A percentile compares a stretch with the other conserved stretches of the same genome.
Conservation (phyloP, 2,797 vertebrate genomes). For the Smutsia gigantea region DNA sequence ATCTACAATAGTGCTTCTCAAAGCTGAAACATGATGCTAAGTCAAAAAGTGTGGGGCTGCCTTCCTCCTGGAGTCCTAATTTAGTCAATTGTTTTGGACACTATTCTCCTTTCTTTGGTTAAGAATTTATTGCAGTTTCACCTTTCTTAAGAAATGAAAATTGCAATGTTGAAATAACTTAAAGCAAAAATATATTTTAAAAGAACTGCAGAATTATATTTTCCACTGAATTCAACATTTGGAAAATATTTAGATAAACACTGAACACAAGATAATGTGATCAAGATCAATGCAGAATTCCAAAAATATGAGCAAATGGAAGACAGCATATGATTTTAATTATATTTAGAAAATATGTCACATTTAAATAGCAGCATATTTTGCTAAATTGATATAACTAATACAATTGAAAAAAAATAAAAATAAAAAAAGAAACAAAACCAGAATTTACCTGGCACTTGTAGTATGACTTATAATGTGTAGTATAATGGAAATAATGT, state of each 20-base stretch:
- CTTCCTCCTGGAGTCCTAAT: background rate
- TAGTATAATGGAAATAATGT: background rate
- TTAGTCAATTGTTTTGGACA: constrained; percentile 48
- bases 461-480: background rate
- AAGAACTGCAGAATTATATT: background rate
- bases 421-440: background rate
- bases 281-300: background rate
- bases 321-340: background rate
- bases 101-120: constrained; percentile 50
- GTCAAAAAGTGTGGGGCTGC: background rate
- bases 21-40: background rate
- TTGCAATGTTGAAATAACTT: constrained; percentile 41
- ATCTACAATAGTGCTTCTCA: background rate
- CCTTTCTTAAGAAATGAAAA: constrained; percentile 66
- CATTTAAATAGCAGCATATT: constrained; percentile 28
- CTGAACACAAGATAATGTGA: background rate
- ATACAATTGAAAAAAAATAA: background rate
- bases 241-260: constrained; percentile 51
- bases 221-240: constrained; percentile 20
- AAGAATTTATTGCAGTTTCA: constrained; percentile 20
- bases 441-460: background rate
- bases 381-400: constrained; percentile 10
- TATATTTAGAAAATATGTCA: background rate
- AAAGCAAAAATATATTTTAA: background rate
- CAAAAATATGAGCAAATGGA: constrained; percentile 15